These are phyloP conservation scores for Ephydatia muelleri DNA, from an alignment of 37 sponge, comb jelly and placozoan genomes.

Conservation along the genomic window DNA sequence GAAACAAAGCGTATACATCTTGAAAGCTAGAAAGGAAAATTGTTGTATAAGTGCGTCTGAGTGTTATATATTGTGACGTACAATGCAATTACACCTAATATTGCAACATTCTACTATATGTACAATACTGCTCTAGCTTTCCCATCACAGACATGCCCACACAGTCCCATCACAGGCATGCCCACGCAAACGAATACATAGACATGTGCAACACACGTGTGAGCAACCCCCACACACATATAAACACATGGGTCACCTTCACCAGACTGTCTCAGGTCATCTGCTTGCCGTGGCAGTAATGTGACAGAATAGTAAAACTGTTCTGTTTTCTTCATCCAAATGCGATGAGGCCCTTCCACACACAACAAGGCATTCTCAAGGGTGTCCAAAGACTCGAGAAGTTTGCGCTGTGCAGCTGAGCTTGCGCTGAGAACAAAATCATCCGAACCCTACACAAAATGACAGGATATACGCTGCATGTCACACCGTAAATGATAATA, in stretches of 20 bases:
- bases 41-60: too few relatives aligned
- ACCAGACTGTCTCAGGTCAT: neutral
- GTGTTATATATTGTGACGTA: too few relatives aligned
- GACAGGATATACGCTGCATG: neutral
- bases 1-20: too few relatives aligned
- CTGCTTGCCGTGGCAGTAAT: neutral
- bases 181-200: too few relatives aligned
- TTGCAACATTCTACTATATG: too few relatives aligned
- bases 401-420: constrained; percentile 13
- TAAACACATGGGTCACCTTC: neutral
- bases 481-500: neutral
- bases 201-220: too few relatives aligned
- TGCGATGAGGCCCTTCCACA: constrained; percentile 82
- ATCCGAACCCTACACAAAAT: neutral
- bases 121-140: too few relatives aligned
- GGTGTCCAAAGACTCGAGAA: constrained; percentile 19
- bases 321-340: constrained; percentile 72
- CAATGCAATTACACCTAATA: too few relatives aligned
- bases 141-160: too few relatives aligned
- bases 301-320: constrained; percentile 72
- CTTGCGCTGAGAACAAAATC: constrained; percentile 9
- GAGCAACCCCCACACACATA: neutral
- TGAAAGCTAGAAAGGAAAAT: too few relatives aligned
- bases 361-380: constrained; percentile 31
- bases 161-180: too few relatives aligned